Evolutionary conservation across 2,888 invertebrate species (phyloP), one percentile per base, ranked within the genome.

Genomic region (Eubasilissa splendida): DNA sequence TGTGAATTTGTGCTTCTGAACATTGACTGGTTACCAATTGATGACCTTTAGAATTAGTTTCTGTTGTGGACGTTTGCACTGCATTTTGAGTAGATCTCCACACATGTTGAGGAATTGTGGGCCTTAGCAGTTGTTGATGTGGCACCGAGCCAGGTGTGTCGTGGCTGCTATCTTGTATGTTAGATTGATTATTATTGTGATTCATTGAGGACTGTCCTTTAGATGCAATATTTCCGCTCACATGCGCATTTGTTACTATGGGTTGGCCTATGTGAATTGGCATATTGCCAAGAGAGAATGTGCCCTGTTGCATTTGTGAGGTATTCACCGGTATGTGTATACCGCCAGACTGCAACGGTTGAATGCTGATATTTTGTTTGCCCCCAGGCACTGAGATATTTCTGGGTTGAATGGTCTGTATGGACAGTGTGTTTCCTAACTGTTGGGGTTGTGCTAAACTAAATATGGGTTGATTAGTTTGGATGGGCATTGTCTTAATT

Each of bases 211-310:
- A 70, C 22, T 77, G 76, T 7, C 76, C 58, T 78, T 80, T 81
- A 4, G 75, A 12, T 42, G 70, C 31, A 76, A 79, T 79, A 56
- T 75, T 87, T 66, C 89, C 89, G 14, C 90, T 89, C 76, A 90
- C 88, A 56, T 52, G 66, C 31, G 90, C 89, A 84, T 89, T 90
- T 2, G 91, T 89, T 8, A 90, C 90, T 82, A 90, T 90, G 8
- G 91, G 90, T 83, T 91, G 91, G 9, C 90, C 88, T 76, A 91
- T 83, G 58, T 84, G 82, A 88, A 90, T 88, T 3, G 90, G 88
- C 22, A 90, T 87, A 85, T 86, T 87, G 7, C 86, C 86, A 84
- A 90, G 90, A 4, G 89, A 86, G 76, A 89, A 86, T 82, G 87
- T 88, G 85, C 89, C 87, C 80, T 88, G 88, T 70, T 89, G 84